Base-by-base conservation (phyloP, 2,888 invertebrate genomes). In the Drosophila anceps region DNA sequence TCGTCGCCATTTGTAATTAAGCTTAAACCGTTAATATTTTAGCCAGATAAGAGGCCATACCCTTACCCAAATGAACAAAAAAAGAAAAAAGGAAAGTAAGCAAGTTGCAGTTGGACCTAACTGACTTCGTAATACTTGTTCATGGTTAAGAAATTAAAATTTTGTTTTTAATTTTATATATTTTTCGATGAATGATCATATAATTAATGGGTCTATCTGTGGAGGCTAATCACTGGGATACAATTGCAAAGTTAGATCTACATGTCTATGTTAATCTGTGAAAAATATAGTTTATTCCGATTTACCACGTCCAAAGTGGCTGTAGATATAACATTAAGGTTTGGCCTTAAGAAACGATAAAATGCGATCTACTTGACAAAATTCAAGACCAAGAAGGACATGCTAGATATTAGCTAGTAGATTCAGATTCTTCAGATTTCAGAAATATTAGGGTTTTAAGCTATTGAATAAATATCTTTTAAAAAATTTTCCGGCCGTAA, bases 1-100 rank as follows among this genome's bases (percentile, higher is more conserved):
- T 37, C 88, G 86, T 69, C 85, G 85, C 82, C 88, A 79, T 90
- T 86, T 90, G 90, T 73, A 86, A 86, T 86, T 86, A 86, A 90
- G 91, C 90, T 84, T 82, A 89, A 86, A 82, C 85, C 91, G 86
- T 90, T 86, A 81, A 89, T 86, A 86, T 87, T 89, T 89, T 69
- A 86, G 88, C 75, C 65, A 84, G 86, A 86, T 86, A 86, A 90
- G 85, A 72, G 87, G 69, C 71, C 65, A 69, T 73, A 57, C 61
- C 58, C 50, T 44, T 65, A n/a, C 5, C 44, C 57, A 50, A 33
- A 24, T 13, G 10, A 43, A 43, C 20, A 5, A 51, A 13, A 20
- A 33, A 18, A 50, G 31, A 18, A 12, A 1, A n/a, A n/a, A n/a
- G n/a, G n/a, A 10, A 27, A n/a, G 18, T 13, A 13, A 31, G 31